Evolutionary conservation across 1,140 invertebrate genomes (phyloP).

Genomic region (Ylistrum balloti): DNA sequence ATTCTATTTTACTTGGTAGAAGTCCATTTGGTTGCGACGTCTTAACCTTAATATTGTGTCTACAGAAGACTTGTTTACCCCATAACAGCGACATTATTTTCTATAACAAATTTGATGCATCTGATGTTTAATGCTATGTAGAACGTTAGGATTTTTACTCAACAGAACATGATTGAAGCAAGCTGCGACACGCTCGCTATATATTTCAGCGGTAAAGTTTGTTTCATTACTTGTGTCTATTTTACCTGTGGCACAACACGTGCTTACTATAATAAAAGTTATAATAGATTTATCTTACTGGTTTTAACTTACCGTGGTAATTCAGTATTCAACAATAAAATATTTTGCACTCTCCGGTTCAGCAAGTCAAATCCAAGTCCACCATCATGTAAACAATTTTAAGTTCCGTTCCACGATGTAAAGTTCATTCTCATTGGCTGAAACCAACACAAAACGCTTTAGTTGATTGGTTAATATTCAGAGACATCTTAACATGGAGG

Average conservation of each 20-base stretch:
- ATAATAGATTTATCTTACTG: background rate
- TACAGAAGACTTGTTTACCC: too few species aligned
- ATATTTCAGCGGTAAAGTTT: background rate
- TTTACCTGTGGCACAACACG: background rate
- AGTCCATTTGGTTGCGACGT: too few species aligned
- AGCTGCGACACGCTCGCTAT: constrained; percentile 9
- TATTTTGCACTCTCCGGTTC: background rate
- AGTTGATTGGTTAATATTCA: background rate
- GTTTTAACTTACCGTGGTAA: background rate
- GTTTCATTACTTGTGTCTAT: background rate
- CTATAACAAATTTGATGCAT: too few species aligned
- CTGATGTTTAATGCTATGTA: too few species aligned
- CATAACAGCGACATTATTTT: too few species aligned
- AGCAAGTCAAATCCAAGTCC: background rate
- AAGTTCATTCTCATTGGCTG: background rate
- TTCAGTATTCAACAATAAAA: background rate
- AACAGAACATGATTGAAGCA: background rate
- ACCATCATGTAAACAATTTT: constrained; percentile 31
- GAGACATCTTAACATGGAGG: too few species aligned
- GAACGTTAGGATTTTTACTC: too few species aligned
- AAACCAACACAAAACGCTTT: background rate
- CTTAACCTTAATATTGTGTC: too few species aligned
- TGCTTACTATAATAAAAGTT: background rate
- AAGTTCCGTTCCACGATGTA: constrained; percentile 12
- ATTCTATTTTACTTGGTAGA: too few species aligned